These are phyloP conservation scores for Bufotes viridis DNA, from an alignment of 2,797 vertebrate species.

Conservation along the genomic window DNA sequence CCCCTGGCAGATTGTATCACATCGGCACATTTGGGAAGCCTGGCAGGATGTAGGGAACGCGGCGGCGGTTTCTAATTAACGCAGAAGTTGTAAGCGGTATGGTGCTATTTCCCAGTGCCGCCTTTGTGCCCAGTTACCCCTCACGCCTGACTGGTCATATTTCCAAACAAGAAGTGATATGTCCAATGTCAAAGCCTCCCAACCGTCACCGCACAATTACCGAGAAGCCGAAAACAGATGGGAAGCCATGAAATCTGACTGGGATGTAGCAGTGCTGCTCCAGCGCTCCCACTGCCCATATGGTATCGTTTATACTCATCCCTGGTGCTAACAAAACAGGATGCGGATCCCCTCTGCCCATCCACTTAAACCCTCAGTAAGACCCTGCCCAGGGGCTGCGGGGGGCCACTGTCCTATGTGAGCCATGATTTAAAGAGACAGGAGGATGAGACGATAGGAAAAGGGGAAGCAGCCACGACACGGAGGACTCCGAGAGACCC, in stretches of 20 bases:
- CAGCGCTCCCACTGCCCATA: conserved; percentile 44
- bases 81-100: conserved; percentile 8
- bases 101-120: background rate
- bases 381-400: conserved; percentile 26
- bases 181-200: conserved; percentile 37
- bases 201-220: conserved; percentile 43
- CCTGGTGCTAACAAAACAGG: conserved; percentile 53
- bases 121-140: background rate
- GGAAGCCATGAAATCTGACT: conserved; percentile 48
- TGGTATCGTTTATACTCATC: conserved; percentile 59
- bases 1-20: conserved; percentile 23
- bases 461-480: conserved; percentile 2
- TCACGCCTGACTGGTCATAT: conserved; percentile 49
- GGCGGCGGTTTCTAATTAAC: conserved; percentile 35
- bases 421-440: background rate
- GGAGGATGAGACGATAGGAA: conserved; percentile 20
- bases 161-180: conserved; percentile 38
- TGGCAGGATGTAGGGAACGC: conserved; percentile 15
- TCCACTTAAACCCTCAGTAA: conserved; percentile 34
- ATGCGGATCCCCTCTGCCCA: conserved; percentile 46
- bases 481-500: background rate
- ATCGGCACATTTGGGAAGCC: conserved; percentile 9
- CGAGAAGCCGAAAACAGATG: conserved; percentile 52
- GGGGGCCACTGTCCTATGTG: background rate
- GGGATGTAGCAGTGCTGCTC: conserved; percentile 42